Evolutionary conservation across 2,888 invertebrate genomes (phyloP).

Genomic region (Nemotelus nigrinus): DNA sequence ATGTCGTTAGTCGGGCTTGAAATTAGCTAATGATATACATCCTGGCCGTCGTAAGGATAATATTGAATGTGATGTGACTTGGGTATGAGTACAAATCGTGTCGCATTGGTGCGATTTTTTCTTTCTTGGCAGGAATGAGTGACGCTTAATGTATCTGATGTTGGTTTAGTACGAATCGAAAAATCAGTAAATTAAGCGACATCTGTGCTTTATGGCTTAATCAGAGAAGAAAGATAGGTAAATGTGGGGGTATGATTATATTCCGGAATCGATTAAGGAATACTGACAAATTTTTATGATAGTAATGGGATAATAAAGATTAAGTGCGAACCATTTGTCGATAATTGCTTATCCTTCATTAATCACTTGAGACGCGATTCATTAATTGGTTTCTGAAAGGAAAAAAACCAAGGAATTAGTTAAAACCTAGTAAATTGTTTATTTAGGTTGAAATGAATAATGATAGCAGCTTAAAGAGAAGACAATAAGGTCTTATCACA

Average conservation of each 20-base stretch:
- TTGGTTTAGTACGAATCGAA: constrained; percentile 46
- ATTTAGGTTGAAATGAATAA: no score
- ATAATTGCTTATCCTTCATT: constrained; percentile 14
- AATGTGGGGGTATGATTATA: neutral
- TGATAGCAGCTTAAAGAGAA: no score
- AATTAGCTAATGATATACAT: constrained; percentile 52
- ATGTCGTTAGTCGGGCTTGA: constrained; percentile 52
- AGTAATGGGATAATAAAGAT: neutral
- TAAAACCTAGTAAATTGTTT: no score
- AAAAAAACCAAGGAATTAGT: no score
- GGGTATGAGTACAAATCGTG: neutral
- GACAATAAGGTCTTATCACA: no score
- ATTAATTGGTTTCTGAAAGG: neutral
- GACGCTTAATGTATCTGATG: neutral
- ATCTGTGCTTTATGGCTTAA: constrained; percentile 52
- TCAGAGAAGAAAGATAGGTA: constrained; percentile 13
- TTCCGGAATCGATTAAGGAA: neutral
- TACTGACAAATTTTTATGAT: neutral
- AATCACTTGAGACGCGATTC: neutral
- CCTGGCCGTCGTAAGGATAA: constrained; percentile 31
- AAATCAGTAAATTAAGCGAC: constrained; percentile 50
- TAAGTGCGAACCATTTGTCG: constrained; percentile 2
- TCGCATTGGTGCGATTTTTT: no score
- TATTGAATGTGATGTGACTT: constrained; percentile 21
- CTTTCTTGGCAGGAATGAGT: no score